These are phyloP conservation scores for Aleiodes leptofemur DNA, from an alignment of 2,888 invertebrate species.

Conservation along the genomic window DNA sequence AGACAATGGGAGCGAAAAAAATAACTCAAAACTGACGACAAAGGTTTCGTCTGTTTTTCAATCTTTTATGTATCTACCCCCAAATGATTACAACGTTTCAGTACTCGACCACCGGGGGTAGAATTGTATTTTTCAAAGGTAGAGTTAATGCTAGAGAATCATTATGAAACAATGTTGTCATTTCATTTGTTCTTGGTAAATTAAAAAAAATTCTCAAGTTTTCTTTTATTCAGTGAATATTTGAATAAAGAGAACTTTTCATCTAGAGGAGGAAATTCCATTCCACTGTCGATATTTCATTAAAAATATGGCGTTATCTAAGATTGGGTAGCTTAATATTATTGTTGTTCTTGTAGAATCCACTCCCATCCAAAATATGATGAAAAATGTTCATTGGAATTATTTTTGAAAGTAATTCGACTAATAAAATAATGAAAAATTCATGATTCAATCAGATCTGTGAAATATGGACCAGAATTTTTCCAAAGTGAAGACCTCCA, in stretches of 20 bases:
- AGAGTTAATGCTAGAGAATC: conserved; percentile 63
- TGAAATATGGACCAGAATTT: too few relatives aligned
- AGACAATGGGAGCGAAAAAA: conserved; percentile 2
- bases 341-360: too few relatives aligned
- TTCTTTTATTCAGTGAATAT: neutral
- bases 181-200: conserved; percentile 60
- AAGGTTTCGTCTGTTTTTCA: conserved; percentile 27
- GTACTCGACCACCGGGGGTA: neutral
- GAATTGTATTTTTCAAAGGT: conserved; percentile 49
- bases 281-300: too few relatives aligned
- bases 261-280: too few relatives aligned
- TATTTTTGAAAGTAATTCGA: too few relatives aligned
- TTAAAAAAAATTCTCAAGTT: conserved; percentile 15
- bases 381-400: too few relatives aligned
- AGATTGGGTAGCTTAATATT: too few relatives aligned
- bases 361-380: too few relatives aligned
- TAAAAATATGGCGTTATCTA: too few relatives aligned
- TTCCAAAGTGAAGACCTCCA: too few relatives aligned
- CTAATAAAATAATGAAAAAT: too few relatives aligned
- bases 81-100: conserved; percentile 1
- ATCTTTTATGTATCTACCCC: conserved; percentile 17
- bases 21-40: conserved; percentile 1
- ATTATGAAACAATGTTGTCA: conserved; percentile 68
- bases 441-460: too few relatives aligned
- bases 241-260: conserved; percentile 15